These are phyloP conservation scores for Cydia splendana DNA, from an alignment of 1,140 invertebrate species.

Conservation along the genomic window DNA sequence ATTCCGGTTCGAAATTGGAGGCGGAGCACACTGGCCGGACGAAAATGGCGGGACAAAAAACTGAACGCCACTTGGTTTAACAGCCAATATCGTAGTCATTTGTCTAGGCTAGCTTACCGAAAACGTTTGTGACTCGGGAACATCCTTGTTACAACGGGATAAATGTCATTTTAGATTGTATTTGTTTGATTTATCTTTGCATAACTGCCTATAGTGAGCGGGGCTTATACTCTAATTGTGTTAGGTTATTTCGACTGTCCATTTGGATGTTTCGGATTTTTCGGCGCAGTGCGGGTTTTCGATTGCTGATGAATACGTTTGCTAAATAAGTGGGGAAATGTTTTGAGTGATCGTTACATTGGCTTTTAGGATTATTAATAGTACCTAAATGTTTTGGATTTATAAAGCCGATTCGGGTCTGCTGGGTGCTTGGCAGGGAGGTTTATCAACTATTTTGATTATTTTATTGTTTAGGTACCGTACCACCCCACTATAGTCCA, in stretches of 20 bases:
- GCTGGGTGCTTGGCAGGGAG: too few species aligned
- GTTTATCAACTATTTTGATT: too few species aligned
- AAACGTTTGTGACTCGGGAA: neutral
- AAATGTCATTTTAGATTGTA: neutral
- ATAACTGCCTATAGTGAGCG: conserved; percentile 46
- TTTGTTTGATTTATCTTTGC: conserved; percentile 3
- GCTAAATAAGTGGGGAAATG: neutral
- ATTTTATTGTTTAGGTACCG: too few species aligned
- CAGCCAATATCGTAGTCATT: conserved; percentile 31
- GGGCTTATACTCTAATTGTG: conserved; percentile 47
- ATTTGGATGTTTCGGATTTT: conserved; percentile 38
- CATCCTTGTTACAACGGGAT: neutral
- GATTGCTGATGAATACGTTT: neutral
- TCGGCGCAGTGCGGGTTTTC: conserved; percentile 7
- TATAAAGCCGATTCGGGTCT: too few species aligned
- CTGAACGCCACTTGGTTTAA: conserved; percentile 26
- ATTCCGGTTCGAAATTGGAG: neutral
- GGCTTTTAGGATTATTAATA: too few species aligned
- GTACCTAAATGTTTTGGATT: too few species aligned
- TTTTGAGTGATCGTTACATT: conserved; percentile 5
- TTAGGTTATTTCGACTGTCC: conserved; percentile 45
- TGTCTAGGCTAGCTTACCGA: conserved; percentile 22
- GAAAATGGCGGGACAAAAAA: conserved; percentile 22
- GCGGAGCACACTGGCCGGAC: neutral
- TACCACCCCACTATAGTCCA: too few species aligned